Percentiles rank a stretch among this genome's conserved stretches.
Conservation (phyloP, 64 coral and sea anemone genomes). For the Catalaphyllia jardinei region DNA sequence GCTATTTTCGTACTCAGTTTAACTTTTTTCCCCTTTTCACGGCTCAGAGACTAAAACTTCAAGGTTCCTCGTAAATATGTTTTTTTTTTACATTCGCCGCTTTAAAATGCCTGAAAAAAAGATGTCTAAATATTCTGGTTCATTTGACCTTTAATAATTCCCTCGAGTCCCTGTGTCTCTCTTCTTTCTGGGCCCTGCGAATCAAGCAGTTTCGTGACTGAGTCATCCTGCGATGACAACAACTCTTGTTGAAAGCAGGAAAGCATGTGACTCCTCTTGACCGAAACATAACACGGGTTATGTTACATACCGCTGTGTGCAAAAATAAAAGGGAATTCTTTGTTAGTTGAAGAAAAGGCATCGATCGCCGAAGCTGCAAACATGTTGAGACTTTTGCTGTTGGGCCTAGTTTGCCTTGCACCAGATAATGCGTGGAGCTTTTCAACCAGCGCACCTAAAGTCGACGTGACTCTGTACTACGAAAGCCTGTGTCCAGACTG, state of each 20-base stretch:
- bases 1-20: too few relatives aligned
- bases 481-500: conserved; percentile 81
- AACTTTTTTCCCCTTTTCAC: too few relatives aligned
- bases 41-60: too few relatives aligned
- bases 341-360: too few relatives aligned
- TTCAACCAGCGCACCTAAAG: conserved; percentile 26
- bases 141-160: too few relatives aligned
- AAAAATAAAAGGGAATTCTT: background rate
- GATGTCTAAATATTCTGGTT: too few relatives aligned
- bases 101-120: too few relatives aligned
- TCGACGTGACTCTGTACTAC: conserved; percentile 58
- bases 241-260: background rate
- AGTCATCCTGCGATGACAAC: too few relatives aligned
- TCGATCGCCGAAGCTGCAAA: background rate
- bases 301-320: background rate
- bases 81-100: too few relatives aligned
- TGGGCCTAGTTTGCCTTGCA: conserved; percentile 2
- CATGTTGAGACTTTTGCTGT: background rate
- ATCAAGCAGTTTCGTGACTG: background rate
- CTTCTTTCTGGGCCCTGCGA: too few relatives aligned
- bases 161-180: too few relatives aligned
- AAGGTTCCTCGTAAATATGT: too few relatives aligned
- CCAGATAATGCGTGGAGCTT: background rate
- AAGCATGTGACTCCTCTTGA: background rate
- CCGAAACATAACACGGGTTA: background rate